Percentiles rank a stretch among this genome's conserved stretches.
phyloP scores from a whole-genome alignment of 2,888 invertebrate species.

The Creontiades dilutus region DNA sequence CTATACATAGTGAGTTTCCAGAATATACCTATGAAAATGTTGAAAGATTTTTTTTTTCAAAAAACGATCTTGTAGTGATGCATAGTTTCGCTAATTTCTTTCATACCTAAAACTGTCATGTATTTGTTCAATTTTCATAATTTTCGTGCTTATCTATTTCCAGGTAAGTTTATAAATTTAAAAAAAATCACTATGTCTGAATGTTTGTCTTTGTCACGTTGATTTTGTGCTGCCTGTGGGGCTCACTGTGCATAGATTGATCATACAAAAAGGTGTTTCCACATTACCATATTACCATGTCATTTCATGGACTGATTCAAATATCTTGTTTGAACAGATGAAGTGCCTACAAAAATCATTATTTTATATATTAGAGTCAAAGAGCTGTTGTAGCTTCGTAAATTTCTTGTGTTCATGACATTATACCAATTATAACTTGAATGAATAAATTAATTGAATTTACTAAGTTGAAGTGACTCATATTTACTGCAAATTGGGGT shows the following conservation, averaged over 20 bases:
- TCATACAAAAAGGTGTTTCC: background rate
- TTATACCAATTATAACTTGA: background rate
- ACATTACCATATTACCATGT: background rate
- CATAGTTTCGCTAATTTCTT: too few relatives aligned
- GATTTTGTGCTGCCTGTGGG: background rate
- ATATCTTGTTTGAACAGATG: constrained; percentile 47
- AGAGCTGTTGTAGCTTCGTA: constrained; percentile 34
- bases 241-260: background rate
- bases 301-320: constrained; percentile 54
- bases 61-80: too few relatives aligned
- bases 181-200: too few relatives aligned
- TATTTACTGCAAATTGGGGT: constrained; percentile 45
- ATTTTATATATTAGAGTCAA: constrained; percentile 50
- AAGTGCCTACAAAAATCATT: constrained; percentile 64
- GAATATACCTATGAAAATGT: too few relatives aligned
- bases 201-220: background rate
- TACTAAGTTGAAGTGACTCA: constrained; percentile 62
- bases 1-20: too few relatives aligned
- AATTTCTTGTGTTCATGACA: constrained; percentile 46
- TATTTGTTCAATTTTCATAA: too few relatives aligned
- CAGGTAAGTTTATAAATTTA: too few relatives aligned
- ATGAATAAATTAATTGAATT: background rate
- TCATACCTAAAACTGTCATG: too few relatives aligned
- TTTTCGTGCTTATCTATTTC: too few relatives aligned
- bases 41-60: too few relatives aligned